Percentiles rank a stretch among this genome's conserved stretches.
Evolutionary conservation across 2,113 vertebrate species (phyloP).

Genomic region (Cochlearius cochlearius): DNA sequence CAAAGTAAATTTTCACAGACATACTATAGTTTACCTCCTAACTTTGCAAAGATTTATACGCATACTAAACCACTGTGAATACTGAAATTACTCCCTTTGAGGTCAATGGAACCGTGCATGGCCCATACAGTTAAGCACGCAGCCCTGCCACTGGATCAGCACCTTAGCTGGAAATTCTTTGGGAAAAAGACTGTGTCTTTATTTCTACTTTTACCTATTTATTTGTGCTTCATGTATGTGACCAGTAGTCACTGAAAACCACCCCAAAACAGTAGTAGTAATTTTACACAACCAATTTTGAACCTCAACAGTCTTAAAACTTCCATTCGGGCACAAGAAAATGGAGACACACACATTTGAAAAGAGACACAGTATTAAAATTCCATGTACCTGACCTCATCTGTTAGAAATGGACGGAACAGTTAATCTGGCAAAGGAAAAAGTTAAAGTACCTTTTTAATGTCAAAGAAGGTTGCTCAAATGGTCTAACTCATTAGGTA

Average conservation of each 20-base stretch:
- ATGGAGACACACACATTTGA: background rate
- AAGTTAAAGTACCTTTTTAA: constrained; percentile 19
- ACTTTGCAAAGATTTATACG: background rate
- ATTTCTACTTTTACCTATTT: background rate
- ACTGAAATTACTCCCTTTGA: background rate
- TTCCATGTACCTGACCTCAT: constrained; percentile 22
- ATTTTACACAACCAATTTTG: background rate
- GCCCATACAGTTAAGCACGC: background rate
- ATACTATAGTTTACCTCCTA: background rate
- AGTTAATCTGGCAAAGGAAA: constrained; percentile 12
- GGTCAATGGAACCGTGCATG: background rate
- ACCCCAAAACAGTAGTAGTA: background rate
- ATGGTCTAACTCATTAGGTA: constrained; percentile 36
- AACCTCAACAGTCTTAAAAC: background rate
- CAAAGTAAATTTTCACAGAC: background rate
- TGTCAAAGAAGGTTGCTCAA: constrained; percentile 39
- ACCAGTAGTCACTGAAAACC: background rate
- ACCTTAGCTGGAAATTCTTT: background rate
- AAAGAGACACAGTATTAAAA: constrained; percentile 13
- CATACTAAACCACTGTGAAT: background rate
- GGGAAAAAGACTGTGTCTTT: background rate
- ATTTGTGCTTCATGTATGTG: background rate
- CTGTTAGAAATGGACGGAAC: constrained; percentile 4
- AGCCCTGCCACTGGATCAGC: background rate
- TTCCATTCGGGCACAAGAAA: background rate